These are phyloP conservation scores for Gymnodraco acuticeps DNA, from an alignment of 2,797 vertebrate species.

Conservation along the genomic window DNA sequence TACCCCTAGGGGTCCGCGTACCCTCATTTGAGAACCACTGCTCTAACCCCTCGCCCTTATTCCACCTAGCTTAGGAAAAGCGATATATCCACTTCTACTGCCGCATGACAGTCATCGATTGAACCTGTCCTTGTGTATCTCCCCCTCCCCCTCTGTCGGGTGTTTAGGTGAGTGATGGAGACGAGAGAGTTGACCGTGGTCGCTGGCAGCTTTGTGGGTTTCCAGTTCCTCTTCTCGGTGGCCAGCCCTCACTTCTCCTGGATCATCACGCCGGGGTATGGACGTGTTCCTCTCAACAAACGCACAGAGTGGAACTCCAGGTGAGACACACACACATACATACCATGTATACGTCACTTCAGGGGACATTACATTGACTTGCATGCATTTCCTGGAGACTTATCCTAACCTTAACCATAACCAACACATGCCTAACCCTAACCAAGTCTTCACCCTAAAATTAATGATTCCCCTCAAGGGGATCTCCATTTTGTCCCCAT, in stretches of 20 bases:
- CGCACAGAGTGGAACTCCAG: slow-evolving; percentile 90
- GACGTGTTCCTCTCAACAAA: slow-evolving; percentile 77
- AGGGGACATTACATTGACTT: too few species aligned
- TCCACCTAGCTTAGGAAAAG: too few species aligned
- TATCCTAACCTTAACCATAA: too few species aligned
- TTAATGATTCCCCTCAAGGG: too few species aligned
- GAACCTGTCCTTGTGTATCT: slow-evolving; percentile 58
- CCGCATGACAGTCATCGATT: slow-evolving; percentile 50
- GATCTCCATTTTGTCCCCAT: too few species aligned
- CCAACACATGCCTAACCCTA: too few species aligned
- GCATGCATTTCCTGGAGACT: too few species aligned
- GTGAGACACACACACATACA: slow-evolving; percentile 63
- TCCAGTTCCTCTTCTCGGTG: slow-evolving; percentile 87
- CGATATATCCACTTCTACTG: neutral
- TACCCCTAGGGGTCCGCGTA: too few species aligned
- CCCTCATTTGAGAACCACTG: too few species aligned
- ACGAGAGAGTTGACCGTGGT: slow-evolving; percentile 87
- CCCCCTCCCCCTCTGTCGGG: slow-evolving; percentile 11
- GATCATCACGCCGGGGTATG: slow-evolving; percentile 74
- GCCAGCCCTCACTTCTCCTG: slow-evolving; percentile 84
- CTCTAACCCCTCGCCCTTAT: too few species aligned
- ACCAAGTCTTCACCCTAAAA: too few species aligned
- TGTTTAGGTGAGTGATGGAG: slow-evolving; percentile 86
- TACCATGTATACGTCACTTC: too few species aligned
- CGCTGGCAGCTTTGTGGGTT: slow-evolving; percentile 85